These are phyloP conservation scores for Caenorhabditis parvicauda DNA, from an alignment of 2,888 invertebrate genomes.

Conservation along the genomic window DNA sequence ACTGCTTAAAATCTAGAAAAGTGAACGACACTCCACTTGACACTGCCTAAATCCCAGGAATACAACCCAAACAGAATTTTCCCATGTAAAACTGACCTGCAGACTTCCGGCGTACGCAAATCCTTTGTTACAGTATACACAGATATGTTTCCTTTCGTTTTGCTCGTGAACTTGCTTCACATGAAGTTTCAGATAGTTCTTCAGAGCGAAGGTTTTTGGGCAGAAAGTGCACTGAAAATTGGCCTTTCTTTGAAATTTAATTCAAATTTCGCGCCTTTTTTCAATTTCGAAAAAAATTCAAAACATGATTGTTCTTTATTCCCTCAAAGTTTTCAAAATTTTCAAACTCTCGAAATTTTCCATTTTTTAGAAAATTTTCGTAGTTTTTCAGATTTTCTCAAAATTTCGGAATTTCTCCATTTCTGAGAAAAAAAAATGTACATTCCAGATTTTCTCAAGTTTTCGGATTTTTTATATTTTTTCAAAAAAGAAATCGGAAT, in stretches of 20 bases:
- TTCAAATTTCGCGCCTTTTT: neutral
- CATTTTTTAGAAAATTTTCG: too few species aligned
- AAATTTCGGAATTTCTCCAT: too few species aligned
- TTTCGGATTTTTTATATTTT: too few species aligned
- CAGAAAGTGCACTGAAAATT: slow-evolving; percentile 55
- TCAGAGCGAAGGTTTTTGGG: slow-evolving; percentile 61
- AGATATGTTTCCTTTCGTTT: slow-evolving; percentile 56
- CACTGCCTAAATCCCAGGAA: too few species aligned
- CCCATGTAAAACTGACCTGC: slow-evolving; percentile 36
- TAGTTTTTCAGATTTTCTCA: too few species aligned
- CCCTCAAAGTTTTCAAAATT: neutral
- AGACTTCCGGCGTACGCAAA: slow-evolving; percentile 62
- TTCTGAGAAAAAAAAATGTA: too few species aligned
- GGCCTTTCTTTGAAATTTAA: too few species aligned
- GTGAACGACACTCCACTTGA: too few species aligned
- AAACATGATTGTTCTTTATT: neutral
- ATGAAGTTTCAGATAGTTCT: slow-evolving; percentile 62
- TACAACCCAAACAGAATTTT: neutral
- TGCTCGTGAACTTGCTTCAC: slow-evolving; percentile 61
- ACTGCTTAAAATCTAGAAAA: too few species aligned
- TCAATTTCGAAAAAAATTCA: neutral
- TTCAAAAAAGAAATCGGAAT: too few species aligned
- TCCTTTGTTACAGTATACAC: slow-evolving; percentile 55
- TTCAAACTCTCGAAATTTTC: too few species aligned
- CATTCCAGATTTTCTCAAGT: too few species aligned